phyloP scores from a whole-genome alignment of 2,113 vertebrate species.

The Chrysemys picta region DNA sequence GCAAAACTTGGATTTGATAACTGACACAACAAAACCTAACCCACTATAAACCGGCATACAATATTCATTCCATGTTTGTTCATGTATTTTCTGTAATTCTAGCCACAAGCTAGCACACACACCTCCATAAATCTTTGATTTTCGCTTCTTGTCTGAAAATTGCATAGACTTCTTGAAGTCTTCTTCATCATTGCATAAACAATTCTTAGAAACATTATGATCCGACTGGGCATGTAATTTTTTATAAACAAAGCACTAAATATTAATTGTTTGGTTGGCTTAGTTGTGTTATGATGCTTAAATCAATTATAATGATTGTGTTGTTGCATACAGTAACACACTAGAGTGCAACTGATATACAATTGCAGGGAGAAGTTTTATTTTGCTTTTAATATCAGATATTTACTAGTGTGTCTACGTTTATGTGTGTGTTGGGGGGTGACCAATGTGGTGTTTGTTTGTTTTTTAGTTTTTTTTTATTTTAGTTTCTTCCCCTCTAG shows the following conservation, averaged over 20 bases:
- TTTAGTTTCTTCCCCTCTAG: not conserved
- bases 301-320: not conserved
- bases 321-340: not conserved
- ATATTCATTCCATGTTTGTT: not conserved
- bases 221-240: not conserved
- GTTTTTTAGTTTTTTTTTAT: not conserved
- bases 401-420: not conserved
- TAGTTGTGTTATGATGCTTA: constrained; percentile 4
- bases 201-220: constrained; percentile 47
- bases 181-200: constrained; percentile 26
- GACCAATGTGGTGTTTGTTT: not conserved
- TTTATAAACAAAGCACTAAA: constrained; percentile 25
- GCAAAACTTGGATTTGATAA: not conserved
- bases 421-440: not conserved
- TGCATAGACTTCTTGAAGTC: not conserved
- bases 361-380: rapidly evolving
- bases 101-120: not conserved
- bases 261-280: constrained; percentile 21
- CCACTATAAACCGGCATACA: not conserved
- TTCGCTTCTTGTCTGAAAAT: constrained; percentile 22
- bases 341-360: not conserved
- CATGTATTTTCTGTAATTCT: constrained; percentile 1
- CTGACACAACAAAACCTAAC: not conserved
- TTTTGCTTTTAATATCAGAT: not conserved
- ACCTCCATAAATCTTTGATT: constrained; percentile 44